Evolutionary conservation across 2,113 vertebrate genomes (phyloP).

Genomic region (Connochaetes taurinus): DNA sequence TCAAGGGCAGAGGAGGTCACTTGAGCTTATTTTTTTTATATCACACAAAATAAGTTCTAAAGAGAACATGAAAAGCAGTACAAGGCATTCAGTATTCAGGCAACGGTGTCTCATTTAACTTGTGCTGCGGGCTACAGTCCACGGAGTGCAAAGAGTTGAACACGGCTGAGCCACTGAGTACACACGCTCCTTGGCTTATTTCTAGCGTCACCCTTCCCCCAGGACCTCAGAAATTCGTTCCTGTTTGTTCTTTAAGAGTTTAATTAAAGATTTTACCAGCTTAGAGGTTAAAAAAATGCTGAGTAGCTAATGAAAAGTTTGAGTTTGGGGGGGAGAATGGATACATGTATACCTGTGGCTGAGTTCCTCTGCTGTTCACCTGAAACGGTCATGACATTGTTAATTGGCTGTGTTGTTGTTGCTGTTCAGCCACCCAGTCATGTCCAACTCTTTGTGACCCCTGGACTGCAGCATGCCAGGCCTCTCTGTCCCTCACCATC

Average conservation of each 20-base stretch:
- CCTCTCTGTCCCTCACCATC: neutral
- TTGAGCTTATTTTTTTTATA: neutral
- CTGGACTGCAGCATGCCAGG: neutral
- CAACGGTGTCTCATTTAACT: neutral
- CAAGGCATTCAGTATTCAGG: neutral
- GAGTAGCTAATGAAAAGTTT: neutral
- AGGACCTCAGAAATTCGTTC: neutral
- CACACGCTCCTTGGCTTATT: neutral
- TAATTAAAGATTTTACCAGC: neutral
- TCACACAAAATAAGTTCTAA: neutral
- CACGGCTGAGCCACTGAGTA: accelerated
- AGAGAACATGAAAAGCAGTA: neutral
- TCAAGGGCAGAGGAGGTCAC: neutral
- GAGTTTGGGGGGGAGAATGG: neutral
- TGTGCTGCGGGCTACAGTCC: neutral
- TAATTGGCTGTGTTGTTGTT: neutral
- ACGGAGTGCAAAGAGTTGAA: neutral
- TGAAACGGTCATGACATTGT: neutral
- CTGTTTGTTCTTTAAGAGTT: neutral
- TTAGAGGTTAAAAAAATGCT: neutral
- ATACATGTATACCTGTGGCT: neutral
- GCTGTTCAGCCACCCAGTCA: neutral
- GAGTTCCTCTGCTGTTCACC: neutral
- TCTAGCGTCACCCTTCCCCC: neutral
- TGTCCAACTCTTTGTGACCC: neutral